A percentile compares a stretch with the other conserved stretches of the same genome.
Conservation (phyloP, 2,888 invertebrate species). For the Lepidochitona cinerea region DNA sequence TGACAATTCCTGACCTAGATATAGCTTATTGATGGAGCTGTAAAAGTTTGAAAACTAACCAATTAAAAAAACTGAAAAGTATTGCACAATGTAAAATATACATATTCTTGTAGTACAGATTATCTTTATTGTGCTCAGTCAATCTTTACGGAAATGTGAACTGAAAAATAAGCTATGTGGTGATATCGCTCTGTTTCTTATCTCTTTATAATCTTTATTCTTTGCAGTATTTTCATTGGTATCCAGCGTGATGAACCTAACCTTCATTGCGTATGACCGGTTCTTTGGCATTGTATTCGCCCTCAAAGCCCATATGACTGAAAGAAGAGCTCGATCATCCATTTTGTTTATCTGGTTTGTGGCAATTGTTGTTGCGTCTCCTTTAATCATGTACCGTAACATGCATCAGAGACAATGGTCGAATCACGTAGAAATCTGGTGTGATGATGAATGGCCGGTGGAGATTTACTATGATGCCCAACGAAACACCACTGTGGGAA, state of each 20-base stretch:
- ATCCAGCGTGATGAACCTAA: constrained; percentile 82
- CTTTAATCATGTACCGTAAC: constrained; percentile 66
- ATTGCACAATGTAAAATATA: no score
- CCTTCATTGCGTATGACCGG: constrained; percentile 85
- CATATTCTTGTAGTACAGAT: no score
- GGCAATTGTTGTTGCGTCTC: constrained; percentile 76
- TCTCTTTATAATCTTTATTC: no score
- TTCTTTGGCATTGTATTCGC: constrained; percentile 84
- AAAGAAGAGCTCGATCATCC: constrained; percentile 77
- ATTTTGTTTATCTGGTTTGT: constrained; percentile 79
- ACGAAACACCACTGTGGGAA: constrained; percentile 20
- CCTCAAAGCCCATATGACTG: constrained; percentile 78
- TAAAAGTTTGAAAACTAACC: no score
- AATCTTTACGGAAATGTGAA: no score
- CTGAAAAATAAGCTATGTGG: no score
- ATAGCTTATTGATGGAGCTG: no score
- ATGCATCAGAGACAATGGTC: constrained; percentile 81
- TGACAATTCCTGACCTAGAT: no score
- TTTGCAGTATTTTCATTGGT: constrained; percentile 78
- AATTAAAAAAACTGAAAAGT: no score
- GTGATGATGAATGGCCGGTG: constrained; percentile 75
- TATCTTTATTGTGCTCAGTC: no score
- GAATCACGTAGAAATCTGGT: constrained; percentile 82
- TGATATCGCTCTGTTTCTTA: no score
- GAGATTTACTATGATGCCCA: constrained; percentile 17